Evolutionary conservation across 2,888 invertebrate genomes (phyloP).

Genomic region (Synanthedon formicaeformis): DNA sequence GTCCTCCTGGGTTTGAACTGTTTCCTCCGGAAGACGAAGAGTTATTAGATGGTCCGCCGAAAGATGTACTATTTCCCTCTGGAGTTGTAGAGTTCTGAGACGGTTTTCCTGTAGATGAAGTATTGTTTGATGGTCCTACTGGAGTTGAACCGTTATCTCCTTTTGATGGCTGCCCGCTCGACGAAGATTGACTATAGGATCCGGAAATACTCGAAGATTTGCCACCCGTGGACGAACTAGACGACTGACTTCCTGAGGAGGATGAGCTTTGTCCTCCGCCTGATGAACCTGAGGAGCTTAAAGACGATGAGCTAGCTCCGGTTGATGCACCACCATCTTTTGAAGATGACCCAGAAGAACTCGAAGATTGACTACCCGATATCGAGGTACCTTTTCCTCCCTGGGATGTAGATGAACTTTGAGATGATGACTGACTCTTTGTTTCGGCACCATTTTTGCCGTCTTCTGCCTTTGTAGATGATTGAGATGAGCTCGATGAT

Average conservation of each 20-base stretch:
- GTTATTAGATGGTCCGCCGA: too few relatives aligned
- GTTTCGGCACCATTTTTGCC: background rate
- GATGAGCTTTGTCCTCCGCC: background rate
- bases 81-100: background rate
- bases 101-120: too few relatives aligned
- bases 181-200: background rate
- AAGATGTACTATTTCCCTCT: background rate
- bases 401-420: background rate
- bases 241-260: background rate
- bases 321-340: background rate
- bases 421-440: background rate
- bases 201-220: background rate
- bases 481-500: too few relatives aligned
- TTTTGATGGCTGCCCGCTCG: background rate
- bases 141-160: too few relatives aligned
- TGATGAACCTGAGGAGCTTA: background rate
- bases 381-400: background rate
- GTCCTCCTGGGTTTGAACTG: too few relatives aligned
- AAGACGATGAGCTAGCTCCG: background rate
- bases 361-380: background rate
- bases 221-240: background rate
- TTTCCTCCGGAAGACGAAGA: too few relatives aligned
- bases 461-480: too few relatives aligned
- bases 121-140: too few relatives aligned
- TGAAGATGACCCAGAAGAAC: background rate